Evolutionary conservation across 1,140 invertebrate genomes (phyloP), one percentile per base, ranked within the genome.

Genomic region (Dermatophagoides farinae): DNA sequence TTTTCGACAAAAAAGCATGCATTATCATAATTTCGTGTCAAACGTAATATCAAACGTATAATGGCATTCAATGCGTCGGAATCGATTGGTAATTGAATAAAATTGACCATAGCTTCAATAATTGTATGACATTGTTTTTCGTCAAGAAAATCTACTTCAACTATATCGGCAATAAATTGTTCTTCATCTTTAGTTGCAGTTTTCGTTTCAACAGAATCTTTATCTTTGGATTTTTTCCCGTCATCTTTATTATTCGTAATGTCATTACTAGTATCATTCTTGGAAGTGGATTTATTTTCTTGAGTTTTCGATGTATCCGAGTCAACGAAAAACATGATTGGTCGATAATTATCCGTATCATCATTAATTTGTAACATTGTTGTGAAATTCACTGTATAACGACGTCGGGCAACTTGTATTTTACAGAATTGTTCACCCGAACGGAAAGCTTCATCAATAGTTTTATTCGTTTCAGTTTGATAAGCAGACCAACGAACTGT

Each of bases 401-500:
- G 74, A 65, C 86, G 75, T 18, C 86, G 70, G 0, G 83, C 82
- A 66, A 82, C 84, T 25, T 77, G 78, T 63, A 88, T 83, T 64
- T 81, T 74, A 0, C 85, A 77, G 66, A 76, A 81, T 25, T 76
- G 76, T 64, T 88, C 84, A 0, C 85, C 85, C 55, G 77, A 76
- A 73, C 79, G 81, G 68, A 87, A 90, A 0, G 86, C 85, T 64
- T 86, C 82, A 67, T 88, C 85, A 40, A 90, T 88, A 0, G 81
- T 72, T 66, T 83, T 80, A 69, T 88, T 88, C 64, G 87, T 87
- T 8, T 75, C 67, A 5, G 77, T 70, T 1, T 81, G 80, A 67
- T 89, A 89, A 31, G 78, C 73, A 52, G 79, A 83, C 87, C 87
- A 90, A 67, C 83, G 82, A 9, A 84, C 84, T 12, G 79, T 81